These are phyloP conservation scores for Anticlea derivata DNA, from an alignment of 2,888 invertebrate genomes.

Conservation along the genomic window DNA sequence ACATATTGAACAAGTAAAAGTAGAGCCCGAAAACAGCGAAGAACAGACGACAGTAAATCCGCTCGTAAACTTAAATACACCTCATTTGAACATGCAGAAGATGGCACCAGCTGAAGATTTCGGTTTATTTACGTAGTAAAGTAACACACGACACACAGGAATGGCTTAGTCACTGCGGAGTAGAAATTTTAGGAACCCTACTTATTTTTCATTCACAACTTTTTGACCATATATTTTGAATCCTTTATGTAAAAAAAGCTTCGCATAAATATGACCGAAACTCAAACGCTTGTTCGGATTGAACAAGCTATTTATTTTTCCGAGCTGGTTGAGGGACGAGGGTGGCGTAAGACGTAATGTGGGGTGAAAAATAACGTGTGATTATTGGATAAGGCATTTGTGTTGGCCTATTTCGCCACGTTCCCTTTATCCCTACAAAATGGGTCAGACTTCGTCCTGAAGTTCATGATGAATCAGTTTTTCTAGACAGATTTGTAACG, in stretches of 20 bases:
- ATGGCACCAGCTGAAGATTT: constrained; percentile 52
- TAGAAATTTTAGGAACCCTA: constrained; percentile 3
- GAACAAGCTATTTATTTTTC: constrained; percentile 19
- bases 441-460: constrained; percentile 21
- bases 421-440: constrained; percentile 36
- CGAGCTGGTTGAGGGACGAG: constrained; percentile 17
- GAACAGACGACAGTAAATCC: constrained; percentile 52
- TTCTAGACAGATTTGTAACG: constrained; percentile 27
- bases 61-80: constrained; percentile 59
- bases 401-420: constrained; percentile 35
- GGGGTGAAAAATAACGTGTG: constrained; percentile 38
- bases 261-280: too few relatives aligned
- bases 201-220: too few relatives aligned
- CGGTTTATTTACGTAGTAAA: constrained; percentile 40
- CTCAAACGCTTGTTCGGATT: constrained; percentile 12
- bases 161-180: constrained; percentile 21
- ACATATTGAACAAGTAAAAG: constrained; percentile 3
- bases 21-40: constrained; percentile 42
- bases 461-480: constrained; percentile 35
- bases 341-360: constrained; percentile 36
- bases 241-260: too few relatives aligned
- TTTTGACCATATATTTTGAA: too few relatives aligned
- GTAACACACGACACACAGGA: constrained; percentile 24
- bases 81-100: constrained; percentile 57
- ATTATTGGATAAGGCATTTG: constrained; percentile 40